Conservation (phyloP, 1,140 invertebrate genomes). For the Leptinotarsa texana region DNA sequence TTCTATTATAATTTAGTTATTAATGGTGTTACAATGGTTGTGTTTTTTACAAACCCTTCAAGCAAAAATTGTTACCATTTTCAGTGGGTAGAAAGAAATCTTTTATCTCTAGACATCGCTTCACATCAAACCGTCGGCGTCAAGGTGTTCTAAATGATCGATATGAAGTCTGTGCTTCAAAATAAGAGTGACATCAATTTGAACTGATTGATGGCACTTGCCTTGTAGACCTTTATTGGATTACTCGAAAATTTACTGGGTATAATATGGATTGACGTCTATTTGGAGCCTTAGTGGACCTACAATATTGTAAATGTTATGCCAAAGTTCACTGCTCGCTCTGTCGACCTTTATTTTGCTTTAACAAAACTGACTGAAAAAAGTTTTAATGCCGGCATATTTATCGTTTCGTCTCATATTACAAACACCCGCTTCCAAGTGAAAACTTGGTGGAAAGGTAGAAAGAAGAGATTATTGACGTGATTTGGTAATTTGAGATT, state of each 20-base stretch:
- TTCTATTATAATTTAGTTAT: too few species aligned
- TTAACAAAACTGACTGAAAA: neutral
- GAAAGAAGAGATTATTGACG: neutral
- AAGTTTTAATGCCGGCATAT: neutral
- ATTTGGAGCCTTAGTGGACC: neutral
- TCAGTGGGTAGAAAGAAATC: too few species aligned
- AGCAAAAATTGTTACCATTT: too few species aligned
- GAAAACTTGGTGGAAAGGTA: neutral
- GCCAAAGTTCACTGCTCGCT: neutral
- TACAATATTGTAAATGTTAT: neutral
- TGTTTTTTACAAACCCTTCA: too few species aligned
- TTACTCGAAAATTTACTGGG: conserved; percentile 29
- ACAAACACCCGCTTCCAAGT: neutral
- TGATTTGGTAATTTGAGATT: too few species aligned
- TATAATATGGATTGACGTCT: conserved; percentile 28
- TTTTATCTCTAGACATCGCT: neutral
- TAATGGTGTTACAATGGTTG: too few species aligned
- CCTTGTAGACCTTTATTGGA: conserved; percentile 22
- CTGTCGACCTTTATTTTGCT: neutral
- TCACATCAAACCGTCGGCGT: neutral
- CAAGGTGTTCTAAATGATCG: neutral
- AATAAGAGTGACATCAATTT: conserved; percentile 28
- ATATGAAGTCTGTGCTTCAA: conserved; percentile 19
- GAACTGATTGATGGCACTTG: conserved; percentile 19
- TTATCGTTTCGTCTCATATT: neutral